phyloP scores from a whole-genome alignment of 2,888 invertebrate species.

The Drosophila flavopinicola region DNA sequence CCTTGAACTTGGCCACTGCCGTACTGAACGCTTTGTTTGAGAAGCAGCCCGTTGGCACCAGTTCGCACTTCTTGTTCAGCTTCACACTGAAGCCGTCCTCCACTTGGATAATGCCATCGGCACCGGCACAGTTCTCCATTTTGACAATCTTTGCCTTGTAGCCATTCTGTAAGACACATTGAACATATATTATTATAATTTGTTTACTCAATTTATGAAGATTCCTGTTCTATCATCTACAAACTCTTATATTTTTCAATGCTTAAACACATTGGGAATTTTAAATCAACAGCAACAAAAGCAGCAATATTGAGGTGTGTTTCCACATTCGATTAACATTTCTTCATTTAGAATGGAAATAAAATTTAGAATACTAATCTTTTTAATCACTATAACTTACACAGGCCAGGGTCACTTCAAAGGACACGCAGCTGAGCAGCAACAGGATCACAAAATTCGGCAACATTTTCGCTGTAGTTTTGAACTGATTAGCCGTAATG shows the following conservation, averaged over 20 bases:
- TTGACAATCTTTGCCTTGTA: conserved; percentile 81
- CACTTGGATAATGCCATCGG: conserved; percentile 71
- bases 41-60: conserved; percentile 84
- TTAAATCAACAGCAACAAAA: neutral
- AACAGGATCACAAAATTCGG: conserved; percentile 41
- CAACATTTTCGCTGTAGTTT: conserved; percentile 45
- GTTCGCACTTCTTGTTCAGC: conserved; percentile 84
- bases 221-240: too few species aligned
- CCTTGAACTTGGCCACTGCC: conserved; percentile 82
- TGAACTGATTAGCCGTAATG: conserved; percentile 3
- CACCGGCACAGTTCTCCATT: conserved; percentile 81
- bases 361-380: too few species aligned
- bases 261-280: neutral
- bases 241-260: too few species aligned
- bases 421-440: conserved; percentile 38
- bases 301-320: too few species aligned
- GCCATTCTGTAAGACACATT: conserved; percentile 83
- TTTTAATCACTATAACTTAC: conserved; percentile 64
- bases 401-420: conserved; percentile 71
- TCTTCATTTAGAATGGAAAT: too few species aligned
- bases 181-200: too few species aligned
- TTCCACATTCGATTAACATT: too few species aligned
- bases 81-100: conserved; percentile 77
- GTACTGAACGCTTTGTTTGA: conserved; percentile 83
- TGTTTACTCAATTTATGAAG: too few species aligned